Evolutionary conservation across 2,797 vertebrate genomes (phyloP).

Genomic region (Scarus forsteni): DNA sequence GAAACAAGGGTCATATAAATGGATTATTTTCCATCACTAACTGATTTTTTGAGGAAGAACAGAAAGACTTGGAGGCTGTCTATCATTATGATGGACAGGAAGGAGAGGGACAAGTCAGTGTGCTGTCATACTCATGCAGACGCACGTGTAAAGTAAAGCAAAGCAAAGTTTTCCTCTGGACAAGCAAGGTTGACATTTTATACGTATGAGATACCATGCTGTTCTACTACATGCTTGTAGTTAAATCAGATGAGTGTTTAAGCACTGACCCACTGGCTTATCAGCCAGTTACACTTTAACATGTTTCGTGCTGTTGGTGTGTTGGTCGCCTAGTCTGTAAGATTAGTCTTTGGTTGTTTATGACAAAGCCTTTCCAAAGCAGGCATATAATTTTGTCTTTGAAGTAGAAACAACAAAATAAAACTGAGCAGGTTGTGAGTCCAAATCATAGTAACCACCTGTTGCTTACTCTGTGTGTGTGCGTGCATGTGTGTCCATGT

Average conservation of each 20-base stretch:
- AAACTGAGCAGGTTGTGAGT: background rate
- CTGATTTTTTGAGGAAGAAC: no score
- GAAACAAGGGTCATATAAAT: no score
- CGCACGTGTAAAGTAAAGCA: no score
- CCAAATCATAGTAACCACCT: slow-evolving; percentile 48
- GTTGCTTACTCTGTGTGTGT: slow-evolving; percentile 46
- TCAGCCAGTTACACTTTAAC: background rate
- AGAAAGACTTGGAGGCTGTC: no score
- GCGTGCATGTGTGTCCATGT: slow-evolving; percentile 6
- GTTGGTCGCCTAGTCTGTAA: background rate
- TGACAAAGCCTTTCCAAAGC: background rate
- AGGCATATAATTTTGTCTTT: background rate
- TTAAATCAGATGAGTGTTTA: background rate
- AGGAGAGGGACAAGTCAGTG: no score
- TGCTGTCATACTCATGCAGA: no score
- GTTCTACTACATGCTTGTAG: background rate
- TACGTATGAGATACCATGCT: background rate
- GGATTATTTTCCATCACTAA: no score
- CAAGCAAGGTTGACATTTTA: background rate
- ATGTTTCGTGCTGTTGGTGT: no score
- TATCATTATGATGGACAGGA: no score
- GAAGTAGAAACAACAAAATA: background rate
- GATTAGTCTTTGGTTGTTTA: background rate
- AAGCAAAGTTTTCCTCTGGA: background rate
- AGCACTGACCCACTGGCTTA: background rate